phyloP scores from a whole-genome alignment of 1,140 invertebrate genomes.

The Parasteatoda tepidariorum region DNA sequence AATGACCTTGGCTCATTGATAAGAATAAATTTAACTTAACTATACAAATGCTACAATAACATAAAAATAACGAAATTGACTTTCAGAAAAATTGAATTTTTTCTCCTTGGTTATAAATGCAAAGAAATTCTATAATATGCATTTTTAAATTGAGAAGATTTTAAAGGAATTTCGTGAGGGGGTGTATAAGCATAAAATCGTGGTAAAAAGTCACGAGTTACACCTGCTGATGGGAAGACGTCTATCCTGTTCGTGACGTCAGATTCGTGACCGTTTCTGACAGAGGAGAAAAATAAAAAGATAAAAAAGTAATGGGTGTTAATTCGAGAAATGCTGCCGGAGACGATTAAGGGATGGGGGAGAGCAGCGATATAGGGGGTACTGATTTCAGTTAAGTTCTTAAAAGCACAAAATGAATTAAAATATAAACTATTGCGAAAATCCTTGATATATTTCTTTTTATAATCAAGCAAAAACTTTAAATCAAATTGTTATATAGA shows the following conservation, averaged over 20 bases:
- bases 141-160: neutral
- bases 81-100: neutral
- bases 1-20: no score
- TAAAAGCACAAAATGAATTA: no score
- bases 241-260: constrained; percentile 23
- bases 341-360: neutral
- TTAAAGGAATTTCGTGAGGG: neutral
- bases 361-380: no score
- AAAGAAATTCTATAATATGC: neutral
- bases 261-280: neutral
- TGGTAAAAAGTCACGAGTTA: constrained; percentile 10
- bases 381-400: no score
- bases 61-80: neutral
- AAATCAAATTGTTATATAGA: no score
- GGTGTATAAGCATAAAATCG: neutral
- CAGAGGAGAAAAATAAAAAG: neutral
- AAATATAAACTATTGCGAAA: no score
- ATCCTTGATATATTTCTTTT: no score
- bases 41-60: neutral
- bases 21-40: neutral
- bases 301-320: constrained; percentile 29
- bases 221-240: constrained; percentile 16
- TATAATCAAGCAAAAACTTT: no score
- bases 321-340: constrained; percentile 38
- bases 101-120: neutral